Conservation (phyloP, 2,797 vertebrate genomes). For the Paedocypris micromegethes region DNA sequence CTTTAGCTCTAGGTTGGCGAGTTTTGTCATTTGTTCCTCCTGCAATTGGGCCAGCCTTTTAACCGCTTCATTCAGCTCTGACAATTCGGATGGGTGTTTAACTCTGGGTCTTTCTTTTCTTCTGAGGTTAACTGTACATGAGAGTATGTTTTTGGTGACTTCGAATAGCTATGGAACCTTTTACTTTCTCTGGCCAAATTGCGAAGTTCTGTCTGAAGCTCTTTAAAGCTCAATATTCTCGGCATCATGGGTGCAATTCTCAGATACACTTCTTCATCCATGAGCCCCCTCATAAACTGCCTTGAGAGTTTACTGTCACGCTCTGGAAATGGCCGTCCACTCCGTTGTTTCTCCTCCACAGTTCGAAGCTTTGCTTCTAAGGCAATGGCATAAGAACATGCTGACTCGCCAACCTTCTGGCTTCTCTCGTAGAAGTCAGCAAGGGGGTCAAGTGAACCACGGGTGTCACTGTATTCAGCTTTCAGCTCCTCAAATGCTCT, state of each 20-base stretch:
- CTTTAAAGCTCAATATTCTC: too few relatives aligned
- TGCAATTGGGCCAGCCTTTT: not conserved
- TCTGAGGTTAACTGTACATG: too few relatives aligned
- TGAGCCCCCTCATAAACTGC: too few relatives aligned
- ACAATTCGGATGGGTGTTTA: not conserved
- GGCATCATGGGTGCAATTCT: too few relatives aligned
- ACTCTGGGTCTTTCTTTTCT: too few relatives aligned
- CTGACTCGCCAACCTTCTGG: not conserved
- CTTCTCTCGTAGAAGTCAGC: conserved; percentile 5
- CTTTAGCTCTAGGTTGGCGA: not conserved
- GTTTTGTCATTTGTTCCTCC: conserved; percentile 11
- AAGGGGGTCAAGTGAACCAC: conserved; percentile 5
- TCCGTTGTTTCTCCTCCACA: not conserved
- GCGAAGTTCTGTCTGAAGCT: too few relatives aligned
- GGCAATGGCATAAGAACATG: conserved; percentile 6
- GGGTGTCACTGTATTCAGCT: not conserved
- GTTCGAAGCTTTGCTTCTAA: not conserved
- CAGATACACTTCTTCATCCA: too few relatives aligned
- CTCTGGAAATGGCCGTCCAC: not conserved
- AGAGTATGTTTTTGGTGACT: too few relatives aligned
- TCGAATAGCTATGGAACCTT: too few relatives aligned
- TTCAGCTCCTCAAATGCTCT: not conserved
- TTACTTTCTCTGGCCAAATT: too few relatives aligned
- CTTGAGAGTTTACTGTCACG: not conserved
- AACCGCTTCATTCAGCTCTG: conserved; percentile 5